phyloP scores from a whole-genome alignment of 2,888 invertebrate genomes.

The Heliothis peltigera region DNA sequence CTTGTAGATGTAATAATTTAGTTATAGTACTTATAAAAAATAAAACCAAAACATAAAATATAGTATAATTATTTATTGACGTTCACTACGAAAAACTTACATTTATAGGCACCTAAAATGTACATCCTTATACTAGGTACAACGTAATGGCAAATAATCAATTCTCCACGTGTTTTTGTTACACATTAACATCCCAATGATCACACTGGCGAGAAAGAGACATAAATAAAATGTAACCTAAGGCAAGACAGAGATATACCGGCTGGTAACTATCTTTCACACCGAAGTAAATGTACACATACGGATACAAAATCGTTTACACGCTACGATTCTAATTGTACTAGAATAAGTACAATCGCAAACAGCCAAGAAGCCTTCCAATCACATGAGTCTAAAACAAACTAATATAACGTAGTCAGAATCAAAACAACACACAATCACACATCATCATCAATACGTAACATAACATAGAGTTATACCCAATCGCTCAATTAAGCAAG shows the following conservation, averaged over 20 bases:
- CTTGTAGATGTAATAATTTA: background rate
- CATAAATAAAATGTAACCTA: conserved; percentile 84
- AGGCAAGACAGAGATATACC: conserved; percentile 79
- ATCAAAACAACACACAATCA: conserved; percentile 37
- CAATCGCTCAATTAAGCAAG: background rate
- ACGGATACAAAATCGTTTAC: conserved; percentile 50
- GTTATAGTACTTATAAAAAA: too few species aligned
- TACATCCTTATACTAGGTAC: conserved; percentile 89
- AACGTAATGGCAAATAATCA: conserved; percentile 87
- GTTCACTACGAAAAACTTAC: conserved; percentile 86
- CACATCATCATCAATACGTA: conserved; percentile 21
- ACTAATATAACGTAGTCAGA: conserved; percentile 30
- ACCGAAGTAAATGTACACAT: conserved; percentile 55
- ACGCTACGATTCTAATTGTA: conserved; percentile 50
- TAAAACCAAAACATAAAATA: conserved; percentile 58
- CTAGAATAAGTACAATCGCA: conserved; percentile 30
- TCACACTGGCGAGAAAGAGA: conserved; percentile 79
- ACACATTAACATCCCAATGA: conserved; percentile 66
- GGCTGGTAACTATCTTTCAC: conserved; percentile 81
- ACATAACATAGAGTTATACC: background rate
- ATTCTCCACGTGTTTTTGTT: conserved; percentile 79
- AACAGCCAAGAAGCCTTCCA: conserved; percentile 22
- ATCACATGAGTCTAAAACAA: conserved; percentile 40
- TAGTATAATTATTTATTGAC: conserved; percentile 80
- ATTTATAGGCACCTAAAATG: conserved; percentile 87